These are phyloP conservation scores for Ispidina picta DNA, from an alignment of 2,797 vertebrate species.

Conservation along the genomic window DNA sequence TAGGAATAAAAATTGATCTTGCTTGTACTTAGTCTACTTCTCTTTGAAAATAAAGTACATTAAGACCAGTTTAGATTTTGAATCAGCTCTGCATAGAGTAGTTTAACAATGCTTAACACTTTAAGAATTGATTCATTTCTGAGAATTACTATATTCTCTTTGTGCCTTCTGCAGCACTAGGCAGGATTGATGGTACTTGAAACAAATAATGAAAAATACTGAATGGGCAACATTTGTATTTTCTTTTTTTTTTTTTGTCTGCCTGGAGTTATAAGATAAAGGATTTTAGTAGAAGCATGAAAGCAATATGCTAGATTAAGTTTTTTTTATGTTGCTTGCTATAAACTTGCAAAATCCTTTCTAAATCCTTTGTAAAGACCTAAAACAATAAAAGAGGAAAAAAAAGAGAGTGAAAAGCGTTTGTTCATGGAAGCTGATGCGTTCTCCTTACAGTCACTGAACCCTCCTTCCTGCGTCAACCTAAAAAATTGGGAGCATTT, in stretches of 20 bases:
- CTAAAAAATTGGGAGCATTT: not conserved
- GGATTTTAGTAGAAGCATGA: not conserved
- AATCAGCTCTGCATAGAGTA: not conserved
- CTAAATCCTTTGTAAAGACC: conserved; percentile 18
- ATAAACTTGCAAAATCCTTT: conserved; percentile 26
- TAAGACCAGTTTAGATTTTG: not conserved
- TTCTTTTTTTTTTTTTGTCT: not conserved
- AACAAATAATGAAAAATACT: not conserved
- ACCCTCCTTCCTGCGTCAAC: not conserved
- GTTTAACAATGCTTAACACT: not conserved
- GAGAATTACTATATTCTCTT: not conserved
- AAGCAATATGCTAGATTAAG: not conserved
- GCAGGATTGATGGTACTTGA: not conserved
- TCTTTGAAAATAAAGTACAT: conserved; percentile 18
- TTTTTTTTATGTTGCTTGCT: not conserved
- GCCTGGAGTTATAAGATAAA: not conserved
- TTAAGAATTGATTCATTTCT: not conserved
- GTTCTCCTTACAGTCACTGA: not conserved
- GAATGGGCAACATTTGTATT: not conserved
- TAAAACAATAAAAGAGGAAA: not conserved
- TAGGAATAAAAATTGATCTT: conserved; percentile 45
- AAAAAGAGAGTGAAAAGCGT: not conserved
- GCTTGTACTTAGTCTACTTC: not conserved
- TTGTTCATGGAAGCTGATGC: not conserved
- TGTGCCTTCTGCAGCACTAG: not conserved